Percentiles rank a stretch among this genome's conserved stretches.
These are phyloP conservation scores for Nasonia vitripennis DNA, from an alignment of 1,140 invertebrate genomes.

Conservation along the genomic window DNA sequence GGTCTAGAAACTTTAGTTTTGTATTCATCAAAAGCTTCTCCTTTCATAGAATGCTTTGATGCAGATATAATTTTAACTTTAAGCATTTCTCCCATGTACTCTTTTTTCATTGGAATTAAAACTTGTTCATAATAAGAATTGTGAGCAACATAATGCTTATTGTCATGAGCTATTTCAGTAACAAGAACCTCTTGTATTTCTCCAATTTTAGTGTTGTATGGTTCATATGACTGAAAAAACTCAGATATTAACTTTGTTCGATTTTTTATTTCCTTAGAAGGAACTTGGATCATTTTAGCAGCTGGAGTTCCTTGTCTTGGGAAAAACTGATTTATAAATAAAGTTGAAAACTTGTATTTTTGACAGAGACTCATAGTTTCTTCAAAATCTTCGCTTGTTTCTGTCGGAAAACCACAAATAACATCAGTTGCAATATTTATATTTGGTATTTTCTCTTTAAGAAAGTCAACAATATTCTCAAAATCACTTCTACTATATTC, in stretches of 20 bases:
- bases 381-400: conserved; percentile 93
- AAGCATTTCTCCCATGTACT: conserved; percentile 89
- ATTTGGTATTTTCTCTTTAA: conserved; percentile 85
- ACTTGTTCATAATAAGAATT: conserved; percentile 98
- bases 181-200: conserved; percentile 89
- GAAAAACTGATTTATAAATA: conserved; percentile 99
- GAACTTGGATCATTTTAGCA: conserved; percentile 88
- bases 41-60: conserved; percentile 92
- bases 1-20: background rate
- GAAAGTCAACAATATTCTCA: conserved; percentile 90
- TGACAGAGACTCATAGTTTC: conserved; percentile 90
- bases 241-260: conserved; percentile 93
- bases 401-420: conserved; percentile 98
- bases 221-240: conserved; percentile 93
- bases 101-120: conserved; percentile 85
- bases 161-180: conserved; percentile 95
- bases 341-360: conserved; percentile 93
- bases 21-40: conserved; percentile 77
- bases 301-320: conserved; percentile 96
- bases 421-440: conserved; percentile 98
- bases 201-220: conserved; percentile 87
- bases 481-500: conserved; percentile 95
- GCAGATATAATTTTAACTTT: conserved; percentile 85
- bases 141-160: conserved; percentile 93
- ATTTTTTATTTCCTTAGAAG: conserved; percentile 90